These are phyloP conservation scores for Furcifer pardalis DNA, from an alignment of 2,797 vertebrate genomes.

Conservation along the genomic window DNA sequence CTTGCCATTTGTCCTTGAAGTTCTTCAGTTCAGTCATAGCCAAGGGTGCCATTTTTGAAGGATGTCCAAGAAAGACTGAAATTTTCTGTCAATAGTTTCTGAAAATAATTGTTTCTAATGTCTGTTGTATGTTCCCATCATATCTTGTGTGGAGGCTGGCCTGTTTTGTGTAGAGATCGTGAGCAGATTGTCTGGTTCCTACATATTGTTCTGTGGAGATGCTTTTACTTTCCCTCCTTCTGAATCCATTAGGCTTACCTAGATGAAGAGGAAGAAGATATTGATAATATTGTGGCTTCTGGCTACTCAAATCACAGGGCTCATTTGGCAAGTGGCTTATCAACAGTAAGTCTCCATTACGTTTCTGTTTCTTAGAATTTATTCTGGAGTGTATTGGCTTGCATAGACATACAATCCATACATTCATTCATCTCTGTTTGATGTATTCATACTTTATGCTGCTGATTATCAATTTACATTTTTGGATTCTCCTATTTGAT, in stretches of 20 bases:
- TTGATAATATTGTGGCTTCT: conserved; percentile 82
- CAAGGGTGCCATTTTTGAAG: too few species aligned
- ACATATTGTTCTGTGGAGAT: not conserved
- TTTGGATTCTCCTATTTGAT: not conserved
- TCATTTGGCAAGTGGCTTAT: conserved; percentile 80
- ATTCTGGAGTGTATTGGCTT: conserved; percentile 33
- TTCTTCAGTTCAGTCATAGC: too few species aligned
- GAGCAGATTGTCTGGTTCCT: not conserved
- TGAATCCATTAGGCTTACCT: conserved; percentile 78
- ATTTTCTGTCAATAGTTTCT: too few species aligned
- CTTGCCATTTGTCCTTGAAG: too few species aligned
- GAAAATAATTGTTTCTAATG: too few species aligned
- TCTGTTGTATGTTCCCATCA: too few species aligned
- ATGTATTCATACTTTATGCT: not conserved
- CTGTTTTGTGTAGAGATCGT: too few species aligned
- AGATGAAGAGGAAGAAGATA: conserved; percentile 85
- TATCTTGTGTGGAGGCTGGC: too few species aligned
- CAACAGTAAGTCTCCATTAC: conserved; percentile 80
- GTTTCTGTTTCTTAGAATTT: conserved; percentile 6
- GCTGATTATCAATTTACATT: not conserved
- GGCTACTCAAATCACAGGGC: conserved; percentile 72
- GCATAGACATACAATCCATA: not conserved
- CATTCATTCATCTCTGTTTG: not conserved
- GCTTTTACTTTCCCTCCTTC: not conserved
- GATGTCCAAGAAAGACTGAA: too few species aligned